Conservation (phyloP, 2,888 invertebrate species). For the Rhimphoctona megacephalus region DNA sequence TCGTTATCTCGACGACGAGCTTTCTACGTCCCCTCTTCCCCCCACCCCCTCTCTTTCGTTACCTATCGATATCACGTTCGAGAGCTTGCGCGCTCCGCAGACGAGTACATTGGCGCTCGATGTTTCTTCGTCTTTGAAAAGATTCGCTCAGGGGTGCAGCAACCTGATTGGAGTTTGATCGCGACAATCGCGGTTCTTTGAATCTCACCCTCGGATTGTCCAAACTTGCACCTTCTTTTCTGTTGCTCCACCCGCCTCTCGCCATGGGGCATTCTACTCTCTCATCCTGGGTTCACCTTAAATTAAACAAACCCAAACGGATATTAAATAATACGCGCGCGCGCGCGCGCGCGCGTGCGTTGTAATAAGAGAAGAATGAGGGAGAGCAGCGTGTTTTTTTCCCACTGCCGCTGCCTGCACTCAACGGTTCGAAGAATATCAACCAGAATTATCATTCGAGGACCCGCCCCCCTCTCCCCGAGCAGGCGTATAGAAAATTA, state of each 20-base stretch:
- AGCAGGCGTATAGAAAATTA: background rate
- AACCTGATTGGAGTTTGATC: slow-evolving; percentile 69
- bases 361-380: background rate
- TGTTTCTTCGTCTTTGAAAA: slow-evolving; percentile 76
- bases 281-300: slow-evolving; percentile 80
- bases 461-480: too few relatives aligned
- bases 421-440: background rate
- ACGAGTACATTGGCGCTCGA: slow-evolving; percentile 74
- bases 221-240: slow-evolving; percentile 82
- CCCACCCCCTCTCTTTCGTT: slow-evolving; percentile 28
- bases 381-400: background rate
- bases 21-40: background rate
- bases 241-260: slow-evolving; percentile 80
- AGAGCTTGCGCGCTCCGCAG: slow-evolving; percentile 75
- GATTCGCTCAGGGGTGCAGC: slow-evolving; percentile 72
- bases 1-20: background rate
- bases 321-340: background rate
- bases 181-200: slow-evolving; percentile 71
- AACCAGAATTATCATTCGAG: background rate
- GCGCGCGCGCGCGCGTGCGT: background rate
- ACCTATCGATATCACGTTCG: slow-evolving; percentile 80
- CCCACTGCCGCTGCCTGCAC: background rate
- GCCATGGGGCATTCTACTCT: slow-evolving; percentile 83
- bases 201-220: slow-evolving; percentile 77
- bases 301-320: slow-evolving; percentile 72